Evolutionary conservation across 2,113 vertebrate species (phyloP).

Genomic region (Rafetus swinhoei): DNA sequence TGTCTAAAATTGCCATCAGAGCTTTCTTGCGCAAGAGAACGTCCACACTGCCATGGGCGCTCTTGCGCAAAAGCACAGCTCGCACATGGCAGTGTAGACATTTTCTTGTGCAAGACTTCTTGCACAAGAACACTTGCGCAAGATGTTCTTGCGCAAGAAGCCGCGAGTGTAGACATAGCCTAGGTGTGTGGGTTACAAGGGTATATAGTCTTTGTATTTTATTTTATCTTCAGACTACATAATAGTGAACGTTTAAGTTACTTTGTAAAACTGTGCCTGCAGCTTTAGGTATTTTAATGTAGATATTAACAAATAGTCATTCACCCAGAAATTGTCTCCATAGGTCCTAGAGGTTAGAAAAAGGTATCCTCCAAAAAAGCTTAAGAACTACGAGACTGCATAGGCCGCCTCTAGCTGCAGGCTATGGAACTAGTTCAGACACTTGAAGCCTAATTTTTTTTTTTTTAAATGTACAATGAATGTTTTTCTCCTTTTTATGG

Average conservation of each 20-base stretch:
- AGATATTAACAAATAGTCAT: background rate
- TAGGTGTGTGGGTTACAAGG: too few relatives aligned
- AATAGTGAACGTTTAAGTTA: background rate
- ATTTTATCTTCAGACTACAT: background rate
- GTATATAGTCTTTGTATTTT: background rate
- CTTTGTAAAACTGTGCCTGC: background rate
- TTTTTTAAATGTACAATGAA: background rate
- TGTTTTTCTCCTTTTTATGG: background rate
- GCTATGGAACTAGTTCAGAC: background rate
- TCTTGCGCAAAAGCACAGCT: too few relatives aligned
- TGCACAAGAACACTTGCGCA: too few relatives aligned
- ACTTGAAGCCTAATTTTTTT: background rate
- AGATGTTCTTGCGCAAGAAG: too few relatives aligned
- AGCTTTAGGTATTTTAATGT: background rate
- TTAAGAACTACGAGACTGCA: background rate
- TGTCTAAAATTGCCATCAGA: too few relatives aligned
- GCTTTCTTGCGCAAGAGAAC: too few relatives aligned
- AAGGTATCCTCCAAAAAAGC: background rate
- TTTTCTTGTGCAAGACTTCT: too few relatives aligned
- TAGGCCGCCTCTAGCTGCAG: background rate
- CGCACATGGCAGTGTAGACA: too few relatives aligned
- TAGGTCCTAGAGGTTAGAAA: background rate
- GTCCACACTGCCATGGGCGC: too few relatives aligned
- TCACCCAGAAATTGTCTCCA: background rate
- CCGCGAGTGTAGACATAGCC: too few relatives aligned